Conservation (phyloP, 2,113 vertebrate genomes). For the Anguilla rostrata region DNA sequence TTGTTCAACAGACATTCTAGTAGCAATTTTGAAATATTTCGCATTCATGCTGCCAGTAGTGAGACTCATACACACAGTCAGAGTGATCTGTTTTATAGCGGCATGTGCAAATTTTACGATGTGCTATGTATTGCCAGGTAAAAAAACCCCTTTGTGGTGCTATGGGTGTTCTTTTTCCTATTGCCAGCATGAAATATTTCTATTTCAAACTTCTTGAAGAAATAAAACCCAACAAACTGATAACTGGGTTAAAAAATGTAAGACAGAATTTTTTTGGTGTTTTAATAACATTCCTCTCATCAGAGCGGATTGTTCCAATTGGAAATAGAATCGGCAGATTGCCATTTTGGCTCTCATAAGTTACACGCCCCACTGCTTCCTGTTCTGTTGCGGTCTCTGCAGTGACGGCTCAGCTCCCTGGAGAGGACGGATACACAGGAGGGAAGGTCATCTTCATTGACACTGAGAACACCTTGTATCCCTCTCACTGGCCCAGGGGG, state of each 20-base stretch:
- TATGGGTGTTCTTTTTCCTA: background rate
- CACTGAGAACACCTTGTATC: conserved; percentile 99
- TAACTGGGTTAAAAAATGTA: background rate
- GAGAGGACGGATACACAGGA: conserved; percentile 84
- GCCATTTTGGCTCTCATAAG: background rate
- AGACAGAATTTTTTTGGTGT: background rate
- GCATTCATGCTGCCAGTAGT: too few species aligned
- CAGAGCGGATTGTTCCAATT: background rate
- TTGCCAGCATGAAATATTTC: too few species aligned
- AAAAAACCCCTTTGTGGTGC: background rate
- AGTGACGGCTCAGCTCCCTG: conserved; percentile 95
- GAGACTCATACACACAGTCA: too few species aligned
- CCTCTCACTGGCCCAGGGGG: conserved; percentile 60
- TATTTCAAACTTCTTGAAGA: background rate
- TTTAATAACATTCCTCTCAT: background rate
- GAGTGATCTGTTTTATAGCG: too few species aligned
- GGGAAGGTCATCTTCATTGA: conserved; percentile 97
- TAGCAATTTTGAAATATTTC: background rate
- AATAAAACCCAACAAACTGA: background rate
- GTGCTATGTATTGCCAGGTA: background rate
- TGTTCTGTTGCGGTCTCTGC: conserved; percentile 12
- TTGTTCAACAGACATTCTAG: background rate
- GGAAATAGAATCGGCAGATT: background rate
- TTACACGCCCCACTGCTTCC: background rate
- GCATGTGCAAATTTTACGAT: background rate